Conservation (phyloP, 2,888 invertebrate genomes). For the Catonia carolina region DNA sequence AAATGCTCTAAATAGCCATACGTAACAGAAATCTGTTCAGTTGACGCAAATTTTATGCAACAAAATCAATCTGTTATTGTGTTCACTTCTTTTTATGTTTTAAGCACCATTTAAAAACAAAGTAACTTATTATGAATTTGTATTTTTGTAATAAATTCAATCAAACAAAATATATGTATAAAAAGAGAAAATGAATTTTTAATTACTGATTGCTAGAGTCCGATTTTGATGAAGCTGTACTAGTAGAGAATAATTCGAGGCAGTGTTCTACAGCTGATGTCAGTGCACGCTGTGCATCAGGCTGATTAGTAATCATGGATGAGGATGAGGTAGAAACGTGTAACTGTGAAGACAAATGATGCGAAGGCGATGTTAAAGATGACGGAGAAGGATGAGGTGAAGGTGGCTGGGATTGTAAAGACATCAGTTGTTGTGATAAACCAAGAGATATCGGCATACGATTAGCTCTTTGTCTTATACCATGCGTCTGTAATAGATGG, state of each 20-base stretch:
- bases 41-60: too few species aligned
- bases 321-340: conserved; percentile 18
- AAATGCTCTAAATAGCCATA: too few species aligned
- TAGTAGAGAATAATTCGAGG: conserved; percentile 22
- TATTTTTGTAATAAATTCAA: too few species aligned
- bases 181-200: too few species aligned
- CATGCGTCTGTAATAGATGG: conserved; percentile 68
- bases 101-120: too few species aligned
- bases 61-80: too few species aligned
- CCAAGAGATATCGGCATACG: conserved; percentile 24
- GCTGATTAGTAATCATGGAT: conserved; percentile 22
- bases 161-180: too few species aligned
- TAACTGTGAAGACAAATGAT: background rate
- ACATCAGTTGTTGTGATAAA: conserved; percentile 32
- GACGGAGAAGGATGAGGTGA: conserved; percentile 28
- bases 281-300: conserved; percentile 24
- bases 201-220: background rate
- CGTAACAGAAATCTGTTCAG: too few species aligned
- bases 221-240: background rate
- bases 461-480: conserved; percentile 55
- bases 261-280: conserved; percentile 24
- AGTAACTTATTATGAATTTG: too few species aligned
- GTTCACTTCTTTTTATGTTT: too few species aligned
- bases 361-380: background rate
- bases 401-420: conserved; percentile 26